phyloP scores from a whole-genome alignment of 2,888 invertebrate genomes.

The Melangyna quadrimaculata region DNA sequence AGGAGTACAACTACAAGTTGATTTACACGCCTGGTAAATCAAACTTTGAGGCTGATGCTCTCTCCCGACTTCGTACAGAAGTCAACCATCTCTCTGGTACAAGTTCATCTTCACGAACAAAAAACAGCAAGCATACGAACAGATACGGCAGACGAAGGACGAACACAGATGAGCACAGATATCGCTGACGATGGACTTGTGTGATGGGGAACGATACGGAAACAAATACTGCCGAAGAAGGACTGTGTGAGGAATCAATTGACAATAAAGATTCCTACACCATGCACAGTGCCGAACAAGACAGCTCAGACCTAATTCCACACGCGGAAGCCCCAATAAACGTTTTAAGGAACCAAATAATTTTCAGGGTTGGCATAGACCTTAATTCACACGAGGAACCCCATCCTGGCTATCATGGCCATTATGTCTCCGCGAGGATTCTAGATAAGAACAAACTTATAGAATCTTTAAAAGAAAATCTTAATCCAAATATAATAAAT shows the following conservation, averaged over 20 bases:
- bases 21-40: too few relatives aligned
- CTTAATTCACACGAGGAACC: slow-evolving; percentile 2
- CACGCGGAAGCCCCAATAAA: too few relatives aligned
- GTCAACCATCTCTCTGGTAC: slow-evolving; percentile 26
- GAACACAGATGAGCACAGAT: not conserved
- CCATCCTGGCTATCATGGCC: not conserved
- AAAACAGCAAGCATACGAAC: not conserved
- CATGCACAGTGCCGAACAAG: slow-evolving; percentile 61
- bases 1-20: too few relatives aligned
- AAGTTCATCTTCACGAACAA: not conserved
- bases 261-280: slow-evolving; percentile 10
- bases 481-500: not conserved
- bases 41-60: slow-evolving; percentile 28
- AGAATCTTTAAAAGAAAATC: not conserved
- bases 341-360: slow-evolving; percentile 2
- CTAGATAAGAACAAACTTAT: slow-evolving; percentile 1
- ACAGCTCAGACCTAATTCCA: too few relatives aligned
- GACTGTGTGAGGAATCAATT: too few relatives aligned
- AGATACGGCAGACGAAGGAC: not conserved
- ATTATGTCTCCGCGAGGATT: not conserved
- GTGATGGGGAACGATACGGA: too few relatives aligned
- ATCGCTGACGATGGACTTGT: not conserved
- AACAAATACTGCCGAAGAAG: too few relatives aligned
- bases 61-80: slow-evolving; percentile 17
- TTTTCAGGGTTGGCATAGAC: not conserved